Base-by-base conservation (phyloP, 2,797 vertebrate genomes). In the Eulemur coronatus region DNA sequence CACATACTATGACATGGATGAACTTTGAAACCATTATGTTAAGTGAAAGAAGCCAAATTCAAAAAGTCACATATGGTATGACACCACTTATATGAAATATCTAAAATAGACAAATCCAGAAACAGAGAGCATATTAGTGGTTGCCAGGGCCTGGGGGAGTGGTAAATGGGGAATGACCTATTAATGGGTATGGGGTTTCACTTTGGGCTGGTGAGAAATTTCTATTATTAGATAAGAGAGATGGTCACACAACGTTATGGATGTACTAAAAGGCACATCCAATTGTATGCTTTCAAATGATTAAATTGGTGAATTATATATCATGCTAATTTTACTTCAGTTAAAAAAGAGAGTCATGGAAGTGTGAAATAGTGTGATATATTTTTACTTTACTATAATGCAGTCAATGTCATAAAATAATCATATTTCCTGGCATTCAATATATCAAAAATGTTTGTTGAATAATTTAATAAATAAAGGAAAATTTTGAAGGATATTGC, bases 81-180 rank as follows among this genome's bases (percentile, higher is more conserved):
- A 41, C 17, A 67, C 2, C 18, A 52, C 50, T 67, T 59, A 52
- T 30, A n/a, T 43, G 14, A 52, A 94, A 65, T 84, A 73, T 4
- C 17, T 24, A 63, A 7, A 69, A 69, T 28, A 50, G 18, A 84
- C 3, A 63, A 52, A 80, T 38, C n/a, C 22, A 12, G 59, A 57
- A 12, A 41, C 3, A 35, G 61, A 75, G 20, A 63, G 33, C 12
- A 50, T 24, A 48, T 43, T 28, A 26, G 9, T 35, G 30, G 22
- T 67, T 41, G 14, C 9, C 28, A 43, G 1, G 15, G 2, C 18
- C 9, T 57, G 6, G 1, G 33, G 1, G 20, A 61, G 6, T 6
- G 9, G 0, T 30, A 24, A 76, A 63, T 8, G 4, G 10, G 5
- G 1, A 22, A 52, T 43, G 12, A 67, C 4, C 70, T 80, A 48